Evolutionary conservation across 2,113 vertebrate genomes (phyloP).

Genomic region (Cynocephalus volans): DNA sequence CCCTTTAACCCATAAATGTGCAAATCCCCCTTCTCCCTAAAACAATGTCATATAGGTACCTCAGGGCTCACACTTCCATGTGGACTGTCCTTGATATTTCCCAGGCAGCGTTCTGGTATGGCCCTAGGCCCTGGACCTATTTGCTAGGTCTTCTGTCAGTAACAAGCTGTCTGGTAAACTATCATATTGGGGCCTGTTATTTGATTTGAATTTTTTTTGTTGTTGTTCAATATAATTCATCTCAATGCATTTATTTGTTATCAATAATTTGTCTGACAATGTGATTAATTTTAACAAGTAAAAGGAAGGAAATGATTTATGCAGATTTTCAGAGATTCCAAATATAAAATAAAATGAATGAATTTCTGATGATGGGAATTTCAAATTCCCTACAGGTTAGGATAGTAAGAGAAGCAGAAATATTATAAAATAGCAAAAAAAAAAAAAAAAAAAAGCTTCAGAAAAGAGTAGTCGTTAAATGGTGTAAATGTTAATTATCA

Average conservation of each 20-base stretch:
- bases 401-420: not conserved
- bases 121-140: fast-evolving
- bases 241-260: not conserved
- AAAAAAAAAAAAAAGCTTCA: not conserved
- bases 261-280: not conserved
- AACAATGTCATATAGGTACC: not conserved
- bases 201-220: not conserved
- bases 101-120: fast-evolving
- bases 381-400: not conserved
- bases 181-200: not conserved
- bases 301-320: not conserved
- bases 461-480: not conserved
- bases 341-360: not conserved
- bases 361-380: not conserved
- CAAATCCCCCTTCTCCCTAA: not conserved
- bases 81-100: not conserved
- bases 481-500: not conserved
- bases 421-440: not conserved
- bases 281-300: not conserved
- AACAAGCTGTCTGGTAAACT: not conserved
- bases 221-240: not conserved
- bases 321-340: not conserved
- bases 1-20: not conserved
- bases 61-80: not conserved
- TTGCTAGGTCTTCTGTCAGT: not conserved